Evolutionary conservation across 2,113 vertebrate genomes (phyloP), one percentile per base, ranked within the genome.

Genomic region (Actenoides hombroni): DNA sequence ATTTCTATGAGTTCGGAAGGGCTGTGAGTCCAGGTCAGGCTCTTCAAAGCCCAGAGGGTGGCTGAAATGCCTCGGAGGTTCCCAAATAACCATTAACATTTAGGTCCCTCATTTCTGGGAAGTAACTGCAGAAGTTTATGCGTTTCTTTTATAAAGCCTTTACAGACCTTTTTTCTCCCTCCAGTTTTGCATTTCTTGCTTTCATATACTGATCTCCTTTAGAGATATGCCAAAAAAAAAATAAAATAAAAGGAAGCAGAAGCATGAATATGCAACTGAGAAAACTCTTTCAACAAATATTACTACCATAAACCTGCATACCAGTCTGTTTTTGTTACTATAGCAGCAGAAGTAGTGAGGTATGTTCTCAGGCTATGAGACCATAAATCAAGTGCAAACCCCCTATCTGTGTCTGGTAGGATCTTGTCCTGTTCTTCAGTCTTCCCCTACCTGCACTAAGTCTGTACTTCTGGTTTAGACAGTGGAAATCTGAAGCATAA

Each of bases 271-370:
- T 56, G 37, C 70, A 94, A 95, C 85, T 86, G 48, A 70, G 79
- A 93, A 93, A 93, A 67, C 29, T 76, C 70, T 90, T 78, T 85
- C 74, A 82, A 86, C 75, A 92, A 94, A 88, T 51, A 78, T 37
- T 94, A 78, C 37, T 94, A 33, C 63, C 77, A 69, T 73, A 91
- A 86, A 92, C 57, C 73, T 90, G 49, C 88, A 82, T 92, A 86
- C 64, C 76, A 68, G 76, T 95, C 91, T 96, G 85, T 73, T 83
- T 84, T 85, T 7, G 71, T 98, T 97, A 91, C 96, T 96, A 65
- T 91, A 97, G 96, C 94, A 97, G 96, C 95, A 91, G 93, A 73
- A n/a, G 70, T 81, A 54, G 37, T 83, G 39, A 85, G 93, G 80
- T 91, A 93, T 90, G 51, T 90, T 90, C 85, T 93, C 91, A 94